Conservation (phyloP, 2,888 invertebrate genomes). For the Amblyteles armatorius region DNA sequence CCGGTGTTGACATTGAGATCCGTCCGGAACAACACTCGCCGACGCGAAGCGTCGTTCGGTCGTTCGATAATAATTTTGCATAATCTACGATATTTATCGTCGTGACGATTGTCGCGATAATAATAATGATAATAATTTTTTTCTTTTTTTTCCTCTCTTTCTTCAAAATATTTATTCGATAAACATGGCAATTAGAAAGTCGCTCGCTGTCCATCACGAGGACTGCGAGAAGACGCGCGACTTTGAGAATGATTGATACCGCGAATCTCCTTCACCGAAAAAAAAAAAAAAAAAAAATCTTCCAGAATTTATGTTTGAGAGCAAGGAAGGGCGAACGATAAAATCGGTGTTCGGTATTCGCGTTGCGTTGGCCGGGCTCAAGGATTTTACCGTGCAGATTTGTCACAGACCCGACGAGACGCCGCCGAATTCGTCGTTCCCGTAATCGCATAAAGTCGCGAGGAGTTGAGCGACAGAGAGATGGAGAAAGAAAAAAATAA, state of each 20-base stretch:
- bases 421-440: constrained; percentile 8
- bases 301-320: constrained; percentile 3
- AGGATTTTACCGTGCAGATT: constrained; percentile 26
- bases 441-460: constrained; percentile 21
- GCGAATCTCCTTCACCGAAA: constrained; percentile 24
- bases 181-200: constrained; percentile 35
- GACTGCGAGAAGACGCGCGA: constrained; percentile 8
- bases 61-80: constrained; percentile 5
- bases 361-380: constrained; percentile 32
- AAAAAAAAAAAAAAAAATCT: background rate
- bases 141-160: background rate
- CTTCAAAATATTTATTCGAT: background rate
- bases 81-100: background rate
- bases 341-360: constrained; percentile 27
- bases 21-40: background rate
- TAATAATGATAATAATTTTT: background rate
- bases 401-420: background rate
- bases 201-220: constrained; percentile 2
- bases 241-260: background rate
- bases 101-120: background rate
- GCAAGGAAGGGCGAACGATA: constrained; percentile 22
- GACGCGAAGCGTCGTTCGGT: background rate
- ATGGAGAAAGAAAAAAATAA: background rate
- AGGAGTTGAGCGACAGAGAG: background rate
- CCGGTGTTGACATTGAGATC: background rate